phyloP scores from a whole-genome alignment of 2,888 invertebrate genomes.

The Laspeyria flexula region DNA sequence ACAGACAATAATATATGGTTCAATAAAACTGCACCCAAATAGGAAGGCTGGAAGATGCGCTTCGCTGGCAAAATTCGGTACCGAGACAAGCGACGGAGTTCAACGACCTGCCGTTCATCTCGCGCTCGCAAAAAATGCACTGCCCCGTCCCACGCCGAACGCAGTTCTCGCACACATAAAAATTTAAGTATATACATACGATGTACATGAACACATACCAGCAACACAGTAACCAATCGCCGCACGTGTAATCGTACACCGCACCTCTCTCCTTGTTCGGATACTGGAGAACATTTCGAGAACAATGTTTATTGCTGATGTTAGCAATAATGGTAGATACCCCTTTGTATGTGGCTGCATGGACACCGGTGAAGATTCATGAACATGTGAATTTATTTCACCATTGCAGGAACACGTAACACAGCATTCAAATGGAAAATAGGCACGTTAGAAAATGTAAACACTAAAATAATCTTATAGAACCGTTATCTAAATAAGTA shows the following conservation, averaged over 20 bases:
- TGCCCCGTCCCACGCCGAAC: constrained; percentile 82
- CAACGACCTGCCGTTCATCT: constrained; percentile 80
- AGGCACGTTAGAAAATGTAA: background rate
- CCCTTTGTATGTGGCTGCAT: constrained; percentile 15
- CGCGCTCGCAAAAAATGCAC: constrained; percentile 83
- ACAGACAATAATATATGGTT: constrained; percentile 2
- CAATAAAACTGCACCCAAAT: constrained; percentile 36
- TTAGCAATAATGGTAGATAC: constrained; percentile 36
- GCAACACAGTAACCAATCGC: constrained; percentile 71
- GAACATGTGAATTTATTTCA: constrained; percentile 12
- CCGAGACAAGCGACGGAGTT: constrained; percentile 75
- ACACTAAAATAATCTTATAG: background rate
- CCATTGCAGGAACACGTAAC: background rate
- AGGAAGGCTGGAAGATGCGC: constrained; percentile 66
- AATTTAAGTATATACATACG: constrained; percentile 53
- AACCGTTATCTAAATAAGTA: background rate
- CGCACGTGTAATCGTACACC: constrained; percentile 69
- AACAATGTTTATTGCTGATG: constrained; percentile 64
- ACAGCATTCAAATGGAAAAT: background rate
- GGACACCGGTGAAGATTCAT: constrained; percentile 18
- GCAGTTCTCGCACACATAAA: constrained; percentile 72
- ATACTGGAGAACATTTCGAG: constrained; percentile 63
- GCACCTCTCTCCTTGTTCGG: constrained; percentile 68
- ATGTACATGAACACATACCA: constrained; percentile 61
- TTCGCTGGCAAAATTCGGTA: constrained; percentile 75